A percentile compares a stretch with the other conserved stretches of the same genome.
Conservation (phyloP, 2,888 invertebrate species). For the Xestia c-nigrum region DNA sequence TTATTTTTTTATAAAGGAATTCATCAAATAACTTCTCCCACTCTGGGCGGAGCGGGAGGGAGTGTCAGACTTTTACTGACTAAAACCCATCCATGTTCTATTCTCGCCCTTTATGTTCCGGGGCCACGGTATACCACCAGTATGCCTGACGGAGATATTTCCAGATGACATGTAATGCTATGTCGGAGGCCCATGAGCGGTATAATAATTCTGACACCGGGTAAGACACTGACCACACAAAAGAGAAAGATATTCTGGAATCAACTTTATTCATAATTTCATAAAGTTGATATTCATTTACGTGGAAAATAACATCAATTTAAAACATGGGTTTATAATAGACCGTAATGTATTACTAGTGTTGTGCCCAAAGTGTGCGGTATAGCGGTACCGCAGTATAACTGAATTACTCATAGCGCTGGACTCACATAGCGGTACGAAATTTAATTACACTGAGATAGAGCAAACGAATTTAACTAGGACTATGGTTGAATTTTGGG, state of each 20-base stretch:
- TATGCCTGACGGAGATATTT: too few relatives aligned
- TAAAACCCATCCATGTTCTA: too few relatives aligned
- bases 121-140: too few relatives aligned
- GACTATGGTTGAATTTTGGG: constrained; percentile 20
- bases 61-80: too few relatives aligned
- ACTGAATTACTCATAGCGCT: constrained; percentile 55
- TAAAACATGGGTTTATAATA: neutral
- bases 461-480: constrained; percentile 44
- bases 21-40: too few relatives aligned
- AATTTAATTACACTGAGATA: constrained; percentile 54
- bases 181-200: too few relatives aligned
- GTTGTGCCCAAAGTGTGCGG: constrained; percentile 30
- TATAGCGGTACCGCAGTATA: constrained; percentile 24
- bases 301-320: neutral
- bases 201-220: too few relatives aligned
- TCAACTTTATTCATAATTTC: neutral
- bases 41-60: too few relatives aligned
- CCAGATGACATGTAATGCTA: too few relatives aligned
- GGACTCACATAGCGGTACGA: constrained; percentile 33
- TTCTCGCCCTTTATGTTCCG: too few relatives aligned
- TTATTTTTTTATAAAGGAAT: too few relatives aligned
- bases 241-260: neutral
- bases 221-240: too few relatives aligned
- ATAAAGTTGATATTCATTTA: neutral
- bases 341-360: constrained; percentile 1